Percentiles rank a stretch among this genome's conserved stretches.
Conservation (phyloP, 2,113 vertebrate genomes). For the Grantiella picta region DNA sequence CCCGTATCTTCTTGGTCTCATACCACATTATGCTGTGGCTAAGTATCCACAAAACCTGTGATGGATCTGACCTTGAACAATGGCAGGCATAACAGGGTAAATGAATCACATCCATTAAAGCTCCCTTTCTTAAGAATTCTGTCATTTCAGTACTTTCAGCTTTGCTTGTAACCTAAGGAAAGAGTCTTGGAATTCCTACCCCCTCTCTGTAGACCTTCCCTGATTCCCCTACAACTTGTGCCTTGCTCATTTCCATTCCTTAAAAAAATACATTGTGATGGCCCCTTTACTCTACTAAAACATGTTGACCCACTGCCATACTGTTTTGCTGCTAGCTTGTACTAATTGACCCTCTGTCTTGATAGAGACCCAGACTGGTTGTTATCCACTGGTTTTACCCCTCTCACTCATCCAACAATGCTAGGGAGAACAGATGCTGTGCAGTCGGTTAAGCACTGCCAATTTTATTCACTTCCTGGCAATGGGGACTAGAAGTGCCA, state of each 20-base stretch:
- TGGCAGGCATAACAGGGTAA: neutral
- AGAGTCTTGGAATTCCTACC: neutral
- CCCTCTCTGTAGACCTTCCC: neutral
- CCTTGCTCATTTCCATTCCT: neutral
- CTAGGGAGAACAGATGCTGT: neutral
- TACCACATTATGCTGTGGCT: neutral
- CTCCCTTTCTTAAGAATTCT: neutral
- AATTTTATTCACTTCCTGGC: neutral
- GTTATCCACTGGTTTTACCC: neutral
- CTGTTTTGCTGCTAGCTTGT: neutral
- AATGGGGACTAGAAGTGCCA: neutral
- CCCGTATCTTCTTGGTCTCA: neutral
- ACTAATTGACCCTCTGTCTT: neutral
- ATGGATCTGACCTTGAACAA: neutral
- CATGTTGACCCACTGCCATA: neutral
- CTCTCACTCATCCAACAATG: neutral
- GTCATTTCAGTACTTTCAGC: neutral
- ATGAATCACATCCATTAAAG: neutral
- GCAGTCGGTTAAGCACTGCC: neutral
- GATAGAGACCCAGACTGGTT: neutral
- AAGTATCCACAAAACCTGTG: neutral
- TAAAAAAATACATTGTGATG: neutral
- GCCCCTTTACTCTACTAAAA: neutral
- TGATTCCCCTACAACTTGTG: neutral
- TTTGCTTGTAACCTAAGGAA: neutral